These are phyloP conservation scores for Cryptophagus acutangulus DNA, from an alignment of 2,888 invertebrate species.

Conservation along the genomic window DNA sequence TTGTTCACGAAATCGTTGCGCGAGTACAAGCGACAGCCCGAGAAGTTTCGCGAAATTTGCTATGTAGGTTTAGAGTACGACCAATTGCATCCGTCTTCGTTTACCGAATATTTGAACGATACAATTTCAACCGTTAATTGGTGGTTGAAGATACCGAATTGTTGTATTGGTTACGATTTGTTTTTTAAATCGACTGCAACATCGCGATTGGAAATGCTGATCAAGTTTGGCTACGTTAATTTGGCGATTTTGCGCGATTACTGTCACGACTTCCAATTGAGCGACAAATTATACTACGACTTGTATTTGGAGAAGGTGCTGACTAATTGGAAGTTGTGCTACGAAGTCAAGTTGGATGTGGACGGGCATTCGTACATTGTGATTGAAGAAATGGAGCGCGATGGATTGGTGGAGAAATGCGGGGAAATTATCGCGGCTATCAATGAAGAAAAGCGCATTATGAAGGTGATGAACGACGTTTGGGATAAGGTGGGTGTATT, in stretches of 20 bases:
- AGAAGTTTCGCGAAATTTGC: constrained; percentile 32
- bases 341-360: constrained; percentile 32
- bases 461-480: constrained; percentile 31
- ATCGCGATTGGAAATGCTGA: constrained; percentile 29
- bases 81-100: constrained; percentile 12
- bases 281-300: constrained; percentile 29
- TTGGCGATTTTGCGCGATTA: constrained; percentile 45
- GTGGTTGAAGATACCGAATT: constrained; percentile 33
- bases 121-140: constrained; percentile 29
- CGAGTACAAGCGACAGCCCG: constrained; percentile 31
- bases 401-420: constrained; percentile 40
- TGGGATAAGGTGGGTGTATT: constrained; percentile 32
- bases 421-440: constrained; percentile 38
- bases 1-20: constrained; percentile 27
- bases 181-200: constrained; percentile 30
- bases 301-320: constrained; percentile 25
- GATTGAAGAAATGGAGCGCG: constrained; percentile 30
- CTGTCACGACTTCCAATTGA: constrained; percentile 47
- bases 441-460: constrained; percentile 35
- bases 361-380: constrained; percentile 30
- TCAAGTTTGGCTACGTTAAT: constrained; percentile 25
- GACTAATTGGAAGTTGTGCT: constrained; percentile 48
- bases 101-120: constrained; percentile 18
- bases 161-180: constrained; percentile 27
- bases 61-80: constrained; percentile 29